phyloP scores from a whole-genome alignment of 2,888 invertebrate genomes.

The Nomada fabriciana region DNA sequence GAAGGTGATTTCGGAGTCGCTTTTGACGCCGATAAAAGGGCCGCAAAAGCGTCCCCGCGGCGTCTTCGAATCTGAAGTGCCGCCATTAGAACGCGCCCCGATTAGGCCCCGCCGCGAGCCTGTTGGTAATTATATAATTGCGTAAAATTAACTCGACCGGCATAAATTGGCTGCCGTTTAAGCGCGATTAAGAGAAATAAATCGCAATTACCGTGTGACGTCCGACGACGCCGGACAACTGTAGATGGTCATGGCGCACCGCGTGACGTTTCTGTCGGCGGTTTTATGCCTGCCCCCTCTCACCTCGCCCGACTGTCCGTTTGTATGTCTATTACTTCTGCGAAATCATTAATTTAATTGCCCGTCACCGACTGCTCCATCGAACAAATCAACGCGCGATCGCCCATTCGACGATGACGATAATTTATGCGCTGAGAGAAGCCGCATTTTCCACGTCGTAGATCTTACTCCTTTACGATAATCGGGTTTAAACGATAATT shows the following conservation, averaged over 20 bases:
- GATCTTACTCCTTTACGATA: neutral
- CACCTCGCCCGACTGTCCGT: neutral
- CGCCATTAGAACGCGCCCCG: conserved; percentile 74
- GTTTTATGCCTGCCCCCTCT: conserved; percentile 43
- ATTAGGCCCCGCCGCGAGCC: conserved; percentile 72
- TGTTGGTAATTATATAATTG: conserved; percentile 82
- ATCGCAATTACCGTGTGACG: conserved; percentile 80
- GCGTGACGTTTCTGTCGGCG: conserved; percentile 48
- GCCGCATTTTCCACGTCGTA: neutral
- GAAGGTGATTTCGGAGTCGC: conserved; percentile 39
- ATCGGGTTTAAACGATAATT: too few species aligned
- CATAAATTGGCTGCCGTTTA: conserved; percentile 82
- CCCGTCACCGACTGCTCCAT: conserved; percentile 46
- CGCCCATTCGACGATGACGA: conserved; percentile 23
- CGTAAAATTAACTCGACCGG: conserved; percentile 81
- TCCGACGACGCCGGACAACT: conserved; percentile 62
- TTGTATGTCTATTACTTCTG: conserved; percentile 46
- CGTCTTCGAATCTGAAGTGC: conserved; percentile 74
- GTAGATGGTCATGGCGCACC: conserved; percentile 62
- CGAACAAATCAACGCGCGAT: conserved; percentile 62
- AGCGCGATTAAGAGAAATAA: conserved; percentile 82
- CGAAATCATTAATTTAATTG: conserved; percentile 68
- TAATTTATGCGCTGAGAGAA: conserved; percentile 10
- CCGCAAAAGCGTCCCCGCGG: conserved; percentile 30
- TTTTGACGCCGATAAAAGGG: neutral